phyloP scores from a whole-genome alignment of 2,797 vertebrate genomes.

The Sternarchorhynchus goeldii region DNA sequence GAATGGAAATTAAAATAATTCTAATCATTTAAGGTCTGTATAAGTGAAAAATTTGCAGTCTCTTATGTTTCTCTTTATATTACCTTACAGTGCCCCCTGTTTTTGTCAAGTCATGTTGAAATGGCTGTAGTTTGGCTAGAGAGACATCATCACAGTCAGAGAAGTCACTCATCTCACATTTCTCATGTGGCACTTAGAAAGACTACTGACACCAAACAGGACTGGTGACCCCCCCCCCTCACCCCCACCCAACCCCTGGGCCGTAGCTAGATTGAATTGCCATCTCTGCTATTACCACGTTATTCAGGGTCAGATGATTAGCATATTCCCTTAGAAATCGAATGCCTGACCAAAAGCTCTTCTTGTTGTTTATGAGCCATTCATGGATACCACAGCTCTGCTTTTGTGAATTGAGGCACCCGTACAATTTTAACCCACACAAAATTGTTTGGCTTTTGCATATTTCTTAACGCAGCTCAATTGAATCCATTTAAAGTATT shows the following conservation, averaged over 20 bases:
- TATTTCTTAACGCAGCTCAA: neutral
- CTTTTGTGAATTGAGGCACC: neutral
- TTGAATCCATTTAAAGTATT: neutral
- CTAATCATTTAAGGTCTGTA: constrained; percentile 39
- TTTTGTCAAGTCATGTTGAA: neutral
- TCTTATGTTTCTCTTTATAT: neutral
- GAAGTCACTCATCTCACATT: too few species aligned
- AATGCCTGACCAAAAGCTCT: neutral
- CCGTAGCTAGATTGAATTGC: too few species aligned
- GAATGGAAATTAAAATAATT: constrained; percentile 13
- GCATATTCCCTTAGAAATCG: neutral
- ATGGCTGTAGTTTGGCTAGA: neutral
- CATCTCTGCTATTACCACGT: neutral
- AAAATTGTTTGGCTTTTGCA: neutral
- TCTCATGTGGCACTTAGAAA: too few species aligned
- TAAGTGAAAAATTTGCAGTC: neutral
- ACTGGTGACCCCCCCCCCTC: too few species aligned
- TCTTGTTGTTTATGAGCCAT: neutral
- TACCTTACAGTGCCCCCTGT: neutral
- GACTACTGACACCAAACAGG: too few species aligned
- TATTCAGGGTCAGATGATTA: neutral
- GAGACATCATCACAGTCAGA: too few species aligned
- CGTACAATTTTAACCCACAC: neutral
- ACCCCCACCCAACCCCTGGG: neutral
- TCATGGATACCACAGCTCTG: too few species aligned